Evolutionary conservation across 2,113 vertebrate species (phyloP), one percentile per base, ranked within the genome.

Genomic region (Myrmecophaga tridactyla): DNA sequence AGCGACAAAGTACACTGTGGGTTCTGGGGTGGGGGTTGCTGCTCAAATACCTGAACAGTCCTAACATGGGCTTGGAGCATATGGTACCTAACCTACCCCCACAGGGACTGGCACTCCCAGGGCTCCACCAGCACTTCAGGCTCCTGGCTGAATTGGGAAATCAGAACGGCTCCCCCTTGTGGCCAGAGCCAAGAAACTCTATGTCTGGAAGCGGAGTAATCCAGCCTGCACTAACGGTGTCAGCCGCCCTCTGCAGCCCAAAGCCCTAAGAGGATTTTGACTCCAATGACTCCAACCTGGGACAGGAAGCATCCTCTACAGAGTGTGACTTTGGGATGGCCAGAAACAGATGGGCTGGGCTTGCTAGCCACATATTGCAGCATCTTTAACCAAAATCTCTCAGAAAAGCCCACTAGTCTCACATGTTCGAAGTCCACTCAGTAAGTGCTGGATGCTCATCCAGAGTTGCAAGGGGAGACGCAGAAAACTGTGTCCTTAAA

Each of bases 1-100:
- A 75, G 51, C n/a, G 23, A 15, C 41, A 84, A 43, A 34, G 90
- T 56, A 51, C 41, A 8, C 10, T n/a, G 25, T 20, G 43, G 58
- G 83, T 20, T 87, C 65, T 1, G 46, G 85, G 91, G 69, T 0
- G 27, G 84, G 46, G 60, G 77, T 31, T 78, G 89, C 86, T 43
- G 89, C 70, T 92, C 92, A 93, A 75, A 53, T 87, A 89, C 77
- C 15, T 93, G 46, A 93, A 94, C 96, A 95, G 93, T 77, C 77
- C 84, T 80, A 15, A 46, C 9, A 92, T 92, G 94, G 94, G 96
- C 70, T 92, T 18, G 0, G 63, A 93, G 94, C 94, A 92, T 78
- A 93, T 77, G 96, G 96, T 48, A 25, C 89, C 34, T 15, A 63
- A 6, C 75, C 86, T 81, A 34, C 75, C 75, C 62, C 86, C 77